These are phyloP conservation scores for Drosophila antonietae DNA, from an alignment of 2,888 invertebrate species.

Conservation along the genomic window DNA sequence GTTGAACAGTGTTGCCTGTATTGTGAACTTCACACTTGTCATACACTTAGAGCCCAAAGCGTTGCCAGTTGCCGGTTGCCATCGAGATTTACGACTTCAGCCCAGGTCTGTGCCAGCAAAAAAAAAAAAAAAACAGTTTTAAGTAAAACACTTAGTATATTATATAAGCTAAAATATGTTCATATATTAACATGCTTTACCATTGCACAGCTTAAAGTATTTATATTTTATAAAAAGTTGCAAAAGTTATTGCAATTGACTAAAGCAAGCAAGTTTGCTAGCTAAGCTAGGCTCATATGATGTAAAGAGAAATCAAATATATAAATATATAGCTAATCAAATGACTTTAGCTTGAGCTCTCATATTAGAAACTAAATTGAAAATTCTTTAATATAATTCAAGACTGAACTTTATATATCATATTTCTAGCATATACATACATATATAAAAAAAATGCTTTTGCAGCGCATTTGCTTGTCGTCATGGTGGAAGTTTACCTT, in stretches of 20 bases:
- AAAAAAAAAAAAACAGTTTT: background rate
- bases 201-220: too few relatives aligned
- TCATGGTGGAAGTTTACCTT: background rate
- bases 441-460: background rate
- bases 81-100: constrained; percentile 12
- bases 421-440: too few relatives aligned
- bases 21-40: constrained; percentile 54
- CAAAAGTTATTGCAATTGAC: too few relatives aligned
- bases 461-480: constrained; percentile 30
- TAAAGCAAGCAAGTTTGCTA: too few relatives aligned
- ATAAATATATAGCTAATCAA: too few relatives aligned
- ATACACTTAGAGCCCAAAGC: constrained; percentile 38
- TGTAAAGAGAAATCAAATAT: too few relatives aligned
- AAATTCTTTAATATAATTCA: too few relatives aligned
- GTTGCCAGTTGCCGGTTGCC: constrained; percentile 20
- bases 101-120: background rate
- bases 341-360: too few relatives aligned
- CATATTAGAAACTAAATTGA: too few relatives aligned
- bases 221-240: too few relatives aligned
- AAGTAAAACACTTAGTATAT: background rate
- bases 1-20: constrained; percentile 59
- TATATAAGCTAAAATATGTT: background rate
- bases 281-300: too few relatives aligned
- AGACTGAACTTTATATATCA: too few relatives aligned
- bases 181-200: constrained; percentile 1